Percentiles rank a stretch among this genome's conserved stretches.
Evolutionary conservation across 2,113 vertebrate genomes (phyloP).

Genomic region (Tychaedon coryphoeus): DNA sequence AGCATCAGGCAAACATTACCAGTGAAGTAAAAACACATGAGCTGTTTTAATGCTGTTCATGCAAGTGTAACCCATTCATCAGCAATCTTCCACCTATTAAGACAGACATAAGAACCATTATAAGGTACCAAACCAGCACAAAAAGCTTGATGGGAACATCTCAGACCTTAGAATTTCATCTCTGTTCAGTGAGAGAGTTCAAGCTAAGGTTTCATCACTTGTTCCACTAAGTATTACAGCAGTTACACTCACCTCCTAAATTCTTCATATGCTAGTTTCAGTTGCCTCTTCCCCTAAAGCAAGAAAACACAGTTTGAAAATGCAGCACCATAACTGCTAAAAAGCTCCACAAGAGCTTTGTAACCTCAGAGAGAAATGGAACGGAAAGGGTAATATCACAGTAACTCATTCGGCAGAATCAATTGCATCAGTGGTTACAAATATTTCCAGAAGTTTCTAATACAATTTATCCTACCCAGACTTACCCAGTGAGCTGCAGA

Average conservation of each 20-base stretch:
- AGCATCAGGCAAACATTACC: not conserved
- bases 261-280: not conserved
- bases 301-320: not conserved
- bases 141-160: not conserved
- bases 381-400: slow-evolving; percentile 63
- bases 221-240: slow-evolving; percentile 6
- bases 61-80: not conserved
- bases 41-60: not conserved
- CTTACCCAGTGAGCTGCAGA: not conserved
- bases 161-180: slow-evolving; percentile 80
- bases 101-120: not conserved
- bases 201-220: slow-evolving; percentile 75
- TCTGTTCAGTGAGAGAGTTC: slow-evolving; percentile 83
- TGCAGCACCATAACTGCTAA: not conserved
- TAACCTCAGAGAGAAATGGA: slow-evolving; percentile 63
- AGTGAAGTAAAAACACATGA: not conserved
- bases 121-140: not conserved
- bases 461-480: not conserved
- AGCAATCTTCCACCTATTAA: not conserved
- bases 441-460: not conserved
- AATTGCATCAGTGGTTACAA: slow-evolving; percentile 69
- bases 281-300: not conserved
- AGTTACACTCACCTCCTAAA: not conserved
- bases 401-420: slow-evolving; percentile 74
- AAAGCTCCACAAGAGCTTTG: not conserved